Evolutionary conservation across 37 sponge, comb jelly and placozoan species (phyloP).

Genomic region (Petrosia ficiformis): DNA sequence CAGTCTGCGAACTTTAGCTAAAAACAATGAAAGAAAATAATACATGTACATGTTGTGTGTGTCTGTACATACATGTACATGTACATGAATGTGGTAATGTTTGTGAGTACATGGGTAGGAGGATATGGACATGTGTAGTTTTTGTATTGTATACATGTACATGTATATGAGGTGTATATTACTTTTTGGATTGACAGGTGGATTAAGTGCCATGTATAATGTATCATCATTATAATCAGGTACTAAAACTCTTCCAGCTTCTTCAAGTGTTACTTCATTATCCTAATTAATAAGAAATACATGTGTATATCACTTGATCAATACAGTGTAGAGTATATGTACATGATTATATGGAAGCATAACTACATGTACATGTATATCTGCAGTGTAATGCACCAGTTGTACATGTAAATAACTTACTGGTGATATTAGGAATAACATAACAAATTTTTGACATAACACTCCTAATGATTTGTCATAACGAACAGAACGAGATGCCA

Average conservation of each 20-base stretch:
- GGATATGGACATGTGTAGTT: background rate
- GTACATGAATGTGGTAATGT: background rate
- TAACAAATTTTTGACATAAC: conserved; percentile 91
- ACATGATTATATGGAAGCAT: background rate
- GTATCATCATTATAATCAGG: conserved; percentile 55
- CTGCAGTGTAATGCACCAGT: background rate
- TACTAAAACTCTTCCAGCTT: conserved; percentile 61
- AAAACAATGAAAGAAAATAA: background rate
- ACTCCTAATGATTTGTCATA: conserved; percentile 81
- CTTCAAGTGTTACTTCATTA: conserved; percentile 68
- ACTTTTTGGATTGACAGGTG: conserved; percentile 49
- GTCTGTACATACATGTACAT: too few relatives aligned
- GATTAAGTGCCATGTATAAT: conserved; percentile 9
- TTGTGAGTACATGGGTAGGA: background rate
- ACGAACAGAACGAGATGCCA: conserved; percentile 8
- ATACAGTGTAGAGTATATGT: background rate
- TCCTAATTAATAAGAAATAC: conserved; percentile 24
- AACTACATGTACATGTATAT: background rate
- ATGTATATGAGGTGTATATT: background rate
- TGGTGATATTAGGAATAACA: conserved; percentile 83
- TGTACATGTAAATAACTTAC: conserved; percentile 27
- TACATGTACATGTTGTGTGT: too few relatives aligned
- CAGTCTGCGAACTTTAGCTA: conserved; percentile 90
- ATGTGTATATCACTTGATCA: background rate
- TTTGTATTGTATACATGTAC: background rate